A percentile compares a stretch with the other conserved stretches of the same genome.
These are phyloP conservation scores for Pitta sordida DNA, from an alignment of 2,113 vertebrate species.

Conservation along the genomic window DNA sequence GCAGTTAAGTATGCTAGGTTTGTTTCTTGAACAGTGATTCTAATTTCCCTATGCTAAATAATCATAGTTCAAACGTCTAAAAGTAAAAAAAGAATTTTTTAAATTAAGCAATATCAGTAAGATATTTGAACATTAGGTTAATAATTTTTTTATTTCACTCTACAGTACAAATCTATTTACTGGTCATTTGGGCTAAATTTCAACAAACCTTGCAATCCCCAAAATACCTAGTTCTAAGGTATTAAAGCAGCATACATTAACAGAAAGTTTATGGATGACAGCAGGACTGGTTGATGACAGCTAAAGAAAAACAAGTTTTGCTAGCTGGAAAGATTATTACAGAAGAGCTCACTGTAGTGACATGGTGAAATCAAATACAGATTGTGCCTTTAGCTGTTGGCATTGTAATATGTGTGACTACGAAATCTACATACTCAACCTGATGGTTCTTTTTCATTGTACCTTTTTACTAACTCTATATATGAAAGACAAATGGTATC, in stretches of 20 bases:
- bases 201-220: not conserved
- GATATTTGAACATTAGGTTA: not conserved
- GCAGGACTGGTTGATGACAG: not conserved
- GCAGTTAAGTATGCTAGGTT: not conserved
- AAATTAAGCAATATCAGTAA: not conserved
- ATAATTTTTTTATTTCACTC: constrained; percentile 19
- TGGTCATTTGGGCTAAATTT: not conserved
- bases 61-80: not conserved
- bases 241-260: not conserved
- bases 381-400: not conserved
- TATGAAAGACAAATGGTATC: not conserved
- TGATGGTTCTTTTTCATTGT: not conserved
- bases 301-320: not conserved
- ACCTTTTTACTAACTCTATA: not conserved
- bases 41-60: not conserved
- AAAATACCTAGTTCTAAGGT: not conserved
- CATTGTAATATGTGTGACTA: not conserved
- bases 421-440: not conserved
- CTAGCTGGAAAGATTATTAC: constrained; percentile 10
- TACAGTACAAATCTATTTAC: not conserved
- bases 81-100: not conserved
- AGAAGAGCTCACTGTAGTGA: not conserved
- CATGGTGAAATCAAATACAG: constrained; percentile 14
- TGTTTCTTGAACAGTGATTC: not conserved
- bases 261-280: constrained; percentile 1